Evolutionary conservation across 2,888 invertebrate species (phyloP).

Genomic region (Hemicrepidius hirtus): DNA sequence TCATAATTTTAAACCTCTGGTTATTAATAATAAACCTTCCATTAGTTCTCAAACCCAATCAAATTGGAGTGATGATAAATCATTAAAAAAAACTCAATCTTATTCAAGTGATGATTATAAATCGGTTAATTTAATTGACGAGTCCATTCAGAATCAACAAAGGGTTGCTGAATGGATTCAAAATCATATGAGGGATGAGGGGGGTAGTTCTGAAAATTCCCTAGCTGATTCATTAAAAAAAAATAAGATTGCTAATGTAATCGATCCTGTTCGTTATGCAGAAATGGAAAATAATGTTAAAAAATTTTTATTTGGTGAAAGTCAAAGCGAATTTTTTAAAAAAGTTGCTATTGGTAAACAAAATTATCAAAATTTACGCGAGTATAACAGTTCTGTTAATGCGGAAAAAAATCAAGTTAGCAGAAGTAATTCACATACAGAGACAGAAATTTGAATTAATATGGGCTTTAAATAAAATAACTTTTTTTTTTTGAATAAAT

Average conservation of each 20-base stretch:
- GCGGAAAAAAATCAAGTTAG: conserved; percentile 28
- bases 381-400: conserved; percentile 36
- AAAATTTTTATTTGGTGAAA: conserved; percentile 77
- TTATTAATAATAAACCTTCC: not conserved
- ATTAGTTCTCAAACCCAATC: conserved; percentile 48
- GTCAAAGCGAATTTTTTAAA: conserved; percentile 64
- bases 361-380: conserved; percentile 63
- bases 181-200: conserved; percentile 74
- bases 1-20: not conserved
- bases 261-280: conserved; percentile 74
- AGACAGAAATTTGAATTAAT: conserved; percentile 63
- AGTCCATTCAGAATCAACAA: conserved; percentile 64
- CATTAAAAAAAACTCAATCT: conserved; percentile 48
- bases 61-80: conserved; percentile 56
- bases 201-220: conserved; percentile 71
- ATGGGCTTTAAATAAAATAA: not conserved
- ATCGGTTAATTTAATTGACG: conserved; percentile 53
- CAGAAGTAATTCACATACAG: conserved; percentile 59
- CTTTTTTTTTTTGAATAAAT: not conserved
- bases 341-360: conserved; percentile 67
- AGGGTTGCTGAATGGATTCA: conserved; percentile 85
- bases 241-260: conserved; percentile 70
- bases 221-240: conserved; percentile 68
- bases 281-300: conserved; percentile 88
- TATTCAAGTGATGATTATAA: conserved; percentile 58